Conservation (phyloP, 1,140 invertebrate genomes). For the Anastrepha ludens region DNA sequence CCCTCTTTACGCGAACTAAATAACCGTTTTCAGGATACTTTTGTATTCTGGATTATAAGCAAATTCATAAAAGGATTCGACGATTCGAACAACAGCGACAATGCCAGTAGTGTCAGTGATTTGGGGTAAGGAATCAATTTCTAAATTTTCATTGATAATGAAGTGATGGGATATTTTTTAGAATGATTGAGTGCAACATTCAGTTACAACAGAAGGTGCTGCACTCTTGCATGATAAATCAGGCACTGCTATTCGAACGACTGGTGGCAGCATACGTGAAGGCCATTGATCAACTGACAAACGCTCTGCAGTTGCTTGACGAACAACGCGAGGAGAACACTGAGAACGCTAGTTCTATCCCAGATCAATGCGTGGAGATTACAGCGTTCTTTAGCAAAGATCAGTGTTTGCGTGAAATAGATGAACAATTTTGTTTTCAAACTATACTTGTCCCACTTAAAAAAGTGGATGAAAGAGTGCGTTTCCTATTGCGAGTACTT, state of each 20-base stretch:
- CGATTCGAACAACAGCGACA: background rate
- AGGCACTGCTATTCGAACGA: constrained; percentile 63
- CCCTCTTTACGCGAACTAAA: constrained; percentile 61
- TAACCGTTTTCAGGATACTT: constrained; percentile 66
- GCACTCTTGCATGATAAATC: constrained; percentile 66
- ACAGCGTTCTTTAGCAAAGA: constrained; percentile 58
- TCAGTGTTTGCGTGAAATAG: constrained; percentile 62
- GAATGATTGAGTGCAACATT: constrained; percentile 60
- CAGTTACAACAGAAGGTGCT: constrained; percentile 66
- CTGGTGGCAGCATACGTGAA: constrained; percentile 63
- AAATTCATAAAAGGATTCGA: constrained; percentile 62
- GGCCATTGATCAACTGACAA: constrained; percentile 61
- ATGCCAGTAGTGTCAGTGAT: background rate
- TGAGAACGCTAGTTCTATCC: background rate
- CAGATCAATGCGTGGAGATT: background rate
- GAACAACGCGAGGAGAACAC: background rate
- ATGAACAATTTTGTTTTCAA: constrained; percentile 61
- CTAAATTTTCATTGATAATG: background rate
- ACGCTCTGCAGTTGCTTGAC: background rate
- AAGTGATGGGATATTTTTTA: background rate
- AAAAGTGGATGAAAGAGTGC: constrained; percentile 60
- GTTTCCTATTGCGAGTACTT: constrained; percentile 61
- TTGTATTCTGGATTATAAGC: constrained; percentile 68
- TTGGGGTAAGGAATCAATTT: background rate
- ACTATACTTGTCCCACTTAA: constrained; percentile 60